phyloP scores from a whole-genome alignment of 2,797 vertebrate genomes.

The Sphenodon punctatus region DNA sequence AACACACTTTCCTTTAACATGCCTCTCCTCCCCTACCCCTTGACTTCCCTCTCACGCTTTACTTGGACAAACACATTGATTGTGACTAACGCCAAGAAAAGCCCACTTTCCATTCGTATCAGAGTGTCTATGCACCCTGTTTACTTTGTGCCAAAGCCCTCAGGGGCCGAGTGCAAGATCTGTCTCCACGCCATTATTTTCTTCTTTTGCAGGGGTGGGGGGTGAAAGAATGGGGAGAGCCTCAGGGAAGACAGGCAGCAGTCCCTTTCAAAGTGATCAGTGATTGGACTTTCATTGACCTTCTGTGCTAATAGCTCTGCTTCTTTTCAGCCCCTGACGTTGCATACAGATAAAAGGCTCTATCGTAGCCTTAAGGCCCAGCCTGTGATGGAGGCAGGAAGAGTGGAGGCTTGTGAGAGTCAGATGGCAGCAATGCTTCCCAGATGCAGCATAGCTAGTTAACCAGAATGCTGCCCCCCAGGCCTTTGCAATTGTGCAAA shows the following conservation, averaged over 20 bases:
- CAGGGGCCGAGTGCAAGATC: slow-evolving; percentile 50
- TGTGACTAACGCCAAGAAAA: slow-evolving; percentile 66
- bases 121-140: slow-evolving; percentile 9
- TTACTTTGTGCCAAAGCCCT: slow-evolving; percentile 49
- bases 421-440: too few species aligned
- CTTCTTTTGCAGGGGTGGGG: background rate
- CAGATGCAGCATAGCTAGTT: too few species aligned
- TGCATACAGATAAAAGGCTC: slow-evolving; percentile 35
- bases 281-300: slow-evolving; percentile 37
- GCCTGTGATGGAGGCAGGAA: accelerated
- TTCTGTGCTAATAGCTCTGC: slow-evolving; percentile 21
- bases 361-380: slow-evolving; percentile 1
- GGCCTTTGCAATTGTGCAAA: background rate
- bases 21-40: slow-evolving; percentile 29
- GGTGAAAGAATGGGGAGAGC: background rate
- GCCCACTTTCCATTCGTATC: slow-evolving; percentile 46
- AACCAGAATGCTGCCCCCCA: too few species aligned
- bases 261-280: slow-evolving; percentile 44
- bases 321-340: background rate
- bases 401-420: background rate
- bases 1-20: slow-evolving; percentile 52
- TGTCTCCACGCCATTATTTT: background rate
- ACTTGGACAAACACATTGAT: slow-evolving; percentile 60
- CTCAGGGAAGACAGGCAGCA: background rate
- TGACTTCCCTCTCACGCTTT: slow-evolving; percentile 52